Base-by-base conservation (phyloP, 2,797 vertebrate genomes). In the Enoplosus armatus region DNA sequence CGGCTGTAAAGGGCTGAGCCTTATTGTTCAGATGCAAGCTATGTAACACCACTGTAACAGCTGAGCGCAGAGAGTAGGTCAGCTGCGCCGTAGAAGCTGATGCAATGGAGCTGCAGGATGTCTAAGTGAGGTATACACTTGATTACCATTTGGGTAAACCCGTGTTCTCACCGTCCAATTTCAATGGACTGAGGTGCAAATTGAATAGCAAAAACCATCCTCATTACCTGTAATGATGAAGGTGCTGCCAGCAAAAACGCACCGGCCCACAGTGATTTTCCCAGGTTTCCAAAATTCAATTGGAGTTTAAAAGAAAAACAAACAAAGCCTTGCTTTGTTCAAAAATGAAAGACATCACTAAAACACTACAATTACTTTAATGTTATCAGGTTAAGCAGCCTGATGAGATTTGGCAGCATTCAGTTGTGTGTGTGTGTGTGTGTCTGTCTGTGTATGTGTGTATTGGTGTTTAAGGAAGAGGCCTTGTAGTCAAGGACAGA, bases 401-500 rank as follows among this genome's bases (percentile, higher is more conserved):
- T 54, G 72, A 45, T 77, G 61, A 83, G 56, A 84, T 22, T 27
- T 56, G 27, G 39, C 5, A 15, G 0, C 33, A 29, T 22, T 39
- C 58, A 12, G 20, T n/a, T 35, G n/a, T 53, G 50, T 37, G 41
- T 66, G 8, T 62, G 58, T 37, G 24, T 65, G 56, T 45, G 27
- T 41, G 20, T 41, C 12, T 37, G 33, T 63, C 12, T 73, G 56
- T 64, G 43, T 45, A 2, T 48, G 64, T 72, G 50, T 47, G 27
- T 74, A 4, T 51, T n/a, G 3, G 54, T 62, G 53, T 81, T 68
- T 65, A 60, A 54, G 48, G 59, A 71, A 59, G 60, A 60, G 58
- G 72, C 66, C 72, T 81, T 60, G 75, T 62, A 84, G 75, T 80
- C 58, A 89, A 89, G 89, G 82, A 79, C 86, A 51, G 67, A 77